A percentile compares a stretch with the other conserved stretches of the same genome.
These are phyloP conservation scores for Patiria miniata DNA, from an alignment of 35 echinoderm and acorn worm species.

Conservation along the genomic window DNA sequence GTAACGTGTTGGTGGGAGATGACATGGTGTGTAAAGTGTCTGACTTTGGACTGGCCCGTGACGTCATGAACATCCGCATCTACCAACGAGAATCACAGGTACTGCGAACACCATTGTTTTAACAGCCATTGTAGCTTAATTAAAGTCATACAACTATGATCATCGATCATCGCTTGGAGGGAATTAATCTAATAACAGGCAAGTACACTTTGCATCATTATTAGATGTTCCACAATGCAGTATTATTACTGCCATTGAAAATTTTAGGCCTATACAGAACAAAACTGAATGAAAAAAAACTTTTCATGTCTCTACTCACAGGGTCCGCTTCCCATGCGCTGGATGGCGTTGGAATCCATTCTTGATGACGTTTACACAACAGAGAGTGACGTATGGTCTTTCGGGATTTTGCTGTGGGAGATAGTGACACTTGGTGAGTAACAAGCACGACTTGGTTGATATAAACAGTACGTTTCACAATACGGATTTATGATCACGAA, in stretches of 20 bases:
- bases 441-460: too few relatives aligned
- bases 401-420: slow-evolving; percentile 85
- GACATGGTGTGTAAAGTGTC: slow-evolving; percentile 3
- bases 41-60: slow-evolving; percentile 17
- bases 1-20: slow-evolving; percentile 13
- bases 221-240: background rate
- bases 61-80: slow-evolving; percentile 16
- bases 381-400: slow-evolving; percentile 91
- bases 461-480: background rate
- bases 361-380: slow-evolving; percentile 74
- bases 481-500: background rate
- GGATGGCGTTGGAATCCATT: slow-evolving; percentile 87
- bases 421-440: slow-evolving; percentile 77
- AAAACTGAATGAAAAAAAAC: background rate
- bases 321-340: slow-evolving; percentile 58
- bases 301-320: background rate
- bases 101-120: background rate
- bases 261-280: background rate
- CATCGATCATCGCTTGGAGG: background rate
- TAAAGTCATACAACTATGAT: background rate
- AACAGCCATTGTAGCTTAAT: background rate
- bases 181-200: background rate
- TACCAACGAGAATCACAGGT: slow-evolving; percentile 15
- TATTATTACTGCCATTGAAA: background rate
- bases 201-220: background rate